Evolutionary conservation across 2,113 vertebrate genomes (phyloP), one percentile per base, ranked within the genome.

Genomic region (Cephalopholis sonnerati): DNA sequence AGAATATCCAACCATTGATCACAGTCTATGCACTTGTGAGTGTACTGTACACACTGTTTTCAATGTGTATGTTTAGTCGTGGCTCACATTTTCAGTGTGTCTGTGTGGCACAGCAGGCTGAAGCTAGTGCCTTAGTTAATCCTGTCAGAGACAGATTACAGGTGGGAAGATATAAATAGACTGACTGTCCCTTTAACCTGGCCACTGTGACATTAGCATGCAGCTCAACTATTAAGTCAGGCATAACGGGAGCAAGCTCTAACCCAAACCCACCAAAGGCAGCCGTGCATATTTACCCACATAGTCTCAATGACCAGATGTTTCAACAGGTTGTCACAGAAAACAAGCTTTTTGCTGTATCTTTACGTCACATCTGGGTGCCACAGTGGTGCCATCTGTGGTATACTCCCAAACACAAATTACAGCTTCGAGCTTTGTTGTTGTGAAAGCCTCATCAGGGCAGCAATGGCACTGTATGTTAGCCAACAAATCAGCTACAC

Each of bases 81-180:
- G 55, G 64, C 29, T 79, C 70, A 74, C 69, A 84, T 81, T 85
- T 82, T 70, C 50, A 72, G 59, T 4, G 44, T 65, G 66, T 79
- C 81, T 84, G 48, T 85, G 59, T 72, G 69, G 72, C 62, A 74
- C 67, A 80, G 88, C 72, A 85, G 83, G 27, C 65, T 73, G 85
- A 79, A 75, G 82, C 72, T 73, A 68, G 79, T 68, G 82, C 63
- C 58, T 90, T 25, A 64, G 89, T 83, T 93, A 93, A 94, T 93
- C 92, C 92, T 29, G 77, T 89, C 89, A 92, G 85, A 83, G 90
- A 89, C 91, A 93, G 93, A 93, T 94, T 94, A 94, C 89, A 94
- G 93, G 92, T 92, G 81, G 84, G 74, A 79, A 58, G 88, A 79
- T 91, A 93, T 87, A 93, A 93, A 93, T 94, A 94, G 84, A 92